These are phyloP conservation scores for Sphyrna mokarran DNA, from an alignment of 2,113 vertebrate genomes.

Conservation along the genomic window DNA sequence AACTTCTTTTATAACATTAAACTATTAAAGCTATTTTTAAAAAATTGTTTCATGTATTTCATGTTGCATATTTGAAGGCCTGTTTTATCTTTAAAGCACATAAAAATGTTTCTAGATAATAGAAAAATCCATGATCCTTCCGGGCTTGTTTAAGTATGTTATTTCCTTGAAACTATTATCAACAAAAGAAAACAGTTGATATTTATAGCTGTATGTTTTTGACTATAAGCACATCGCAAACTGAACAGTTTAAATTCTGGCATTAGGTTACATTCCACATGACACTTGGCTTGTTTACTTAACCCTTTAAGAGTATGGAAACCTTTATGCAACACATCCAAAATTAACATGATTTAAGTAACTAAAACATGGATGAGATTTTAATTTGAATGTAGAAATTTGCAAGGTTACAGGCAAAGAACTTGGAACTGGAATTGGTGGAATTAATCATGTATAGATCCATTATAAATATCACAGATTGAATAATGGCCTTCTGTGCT, in stretches of 20 bases:
- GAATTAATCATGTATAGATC: not conserved
- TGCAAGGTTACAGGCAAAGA: not conserved
- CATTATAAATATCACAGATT: not conserved
- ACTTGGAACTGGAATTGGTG: not conserved
- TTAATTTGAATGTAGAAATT: not conserved
- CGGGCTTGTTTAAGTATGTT: no score
- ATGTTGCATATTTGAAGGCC: not conserved
- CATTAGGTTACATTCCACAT: not conserved
- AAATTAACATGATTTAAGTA: not conserved
- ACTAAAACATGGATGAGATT: not conserved
- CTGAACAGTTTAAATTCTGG: not conserved
- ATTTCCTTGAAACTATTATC: not conserved
- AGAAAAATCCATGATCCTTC: not conserved
- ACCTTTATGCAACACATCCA: not conserved
- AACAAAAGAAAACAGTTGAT: not conserved
- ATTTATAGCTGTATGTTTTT: not conserved
- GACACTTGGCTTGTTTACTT: not conserved
- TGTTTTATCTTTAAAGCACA: not conserved
- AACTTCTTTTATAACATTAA: not conserved
- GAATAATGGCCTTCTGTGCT: not conserved
- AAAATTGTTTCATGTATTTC: not conserved
- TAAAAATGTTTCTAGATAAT: not conserved
- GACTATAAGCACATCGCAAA: not conserved
- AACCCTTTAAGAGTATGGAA: not conserved
- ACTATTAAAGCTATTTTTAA: not conserved